Evolutionary conservation across 2,888 invertebrate genomes (phyloP).

Genomic region (Platypus cylindrus): DNA sequence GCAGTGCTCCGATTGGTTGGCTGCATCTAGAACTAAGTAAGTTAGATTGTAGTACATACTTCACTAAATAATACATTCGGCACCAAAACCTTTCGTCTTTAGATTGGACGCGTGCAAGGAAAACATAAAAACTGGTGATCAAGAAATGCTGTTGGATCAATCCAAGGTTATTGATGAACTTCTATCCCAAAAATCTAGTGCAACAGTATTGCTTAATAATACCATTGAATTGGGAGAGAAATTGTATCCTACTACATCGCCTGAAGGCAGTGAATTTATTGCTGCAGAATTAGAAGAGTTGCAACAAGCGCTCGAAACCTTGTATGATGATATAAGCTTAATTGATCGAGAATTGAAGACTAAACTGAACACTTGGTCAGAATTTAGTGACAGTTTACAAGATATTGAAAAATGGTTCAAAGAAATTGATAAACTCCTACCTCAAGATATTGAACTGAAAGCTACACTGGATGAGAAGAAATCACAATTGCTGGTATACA

Average conservation of each 20-base stretch:
- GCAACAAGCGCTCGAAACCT: conserved; percentile 65
- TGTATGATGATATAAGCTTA: conserved; percentile 68
- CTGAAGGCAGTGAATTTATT: conserved; percentile 76
- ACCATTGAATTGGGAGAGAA: conserved; percentile 82
- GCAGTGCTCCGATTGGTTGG: conserved; percentile 70
- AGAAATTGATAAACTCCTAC: conserved; percentile 59
- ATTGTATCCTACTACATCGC: conserved; percentile 71
- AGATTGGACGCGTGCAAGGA: conserved; percentile 57
- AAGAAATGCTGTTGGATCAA: conserved; percentile 57
- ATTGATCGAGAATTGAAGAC: conserved; percentile 71
- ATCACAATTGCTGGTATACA: conserved; percentile 72
- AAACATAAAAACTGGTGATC: conserved; percentile 47
- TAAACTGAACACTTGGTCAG: conserved; percentile 75
- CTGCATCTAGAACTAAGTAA: conserved; percentile 59
- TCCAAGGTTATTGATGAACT: conserved; percentile 60
- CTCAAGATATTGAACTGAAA: conserved; percentile 66
- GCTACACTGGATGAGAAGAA: conserved; percentile 86
- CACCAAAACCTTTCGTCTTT: conserved; percentile 17
- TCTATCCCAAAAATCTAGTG: conserved; percentile 60
- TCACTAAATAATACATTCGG: neutral
- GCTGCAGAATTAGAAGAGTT: conserved; percentile 73
- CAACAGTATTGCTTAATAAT: conserved; percentile 63
- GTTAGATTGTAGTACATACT: neutral
- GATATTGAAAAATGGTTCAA: conserved; percentile 68
- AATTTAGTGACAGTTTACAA: conserved; percentile 77